Conservation (phyloP, 2,888 invertebrate genomes). For the Tipula vernalis region DNA sequence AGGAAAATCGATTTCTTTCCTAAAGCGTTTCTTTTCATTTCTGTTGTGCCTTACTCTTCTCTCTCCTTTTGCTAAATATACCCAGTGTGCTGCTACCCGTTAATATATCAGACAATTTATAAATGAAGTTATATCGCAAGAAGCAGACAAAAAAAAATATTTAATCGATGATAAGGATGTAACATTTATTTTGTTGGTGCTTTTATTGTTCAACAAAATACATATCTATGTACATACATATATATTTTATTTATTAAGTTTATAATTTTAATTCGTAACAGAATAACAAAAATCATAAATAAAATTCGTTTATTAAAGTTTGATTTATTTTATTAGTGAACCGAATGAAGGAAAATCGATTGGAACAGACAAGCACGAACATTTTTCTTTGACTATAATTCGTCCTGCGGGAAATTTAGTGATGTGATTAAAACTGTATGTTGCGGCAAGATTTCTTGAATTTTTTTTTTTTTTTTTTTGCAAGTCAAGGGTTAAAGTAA, state of each 20-base stretch:
- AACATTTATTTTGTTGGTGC: background rate
- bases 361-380: background rate
- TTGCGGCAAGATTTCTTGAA: too few species aligned
- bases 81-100: background rate
- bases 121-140: background rate
- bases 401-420: background rate
- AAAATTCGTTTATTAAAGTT: background rate
- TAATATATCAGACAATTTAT: background rate
- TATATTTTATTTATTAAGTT: background rate
- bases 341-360: background rate
- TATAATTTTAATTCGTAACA: background rate
- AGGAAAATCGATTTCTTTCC: background rate
- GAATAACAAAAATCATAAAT: background rate
- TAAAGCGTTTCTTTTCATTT: background rate
- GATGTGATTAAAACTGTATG: too few species aligned
- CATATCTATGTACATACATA: background rate
- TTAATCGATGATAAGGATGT: background rate
- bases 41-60: background rate
- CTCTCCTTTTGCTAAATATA: too few species aligned
- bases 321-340: background rate
- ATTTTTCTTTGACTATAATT: background rate
- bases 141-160: background rate
- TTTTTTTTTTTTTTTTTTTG: too few species aligned
- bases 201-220: background rate
- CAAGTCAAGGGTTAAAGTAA: too few species aligned